Conservation (phyloP, 2,888 invertebrate species). For the Leptura quadrifasciata region DNA sequence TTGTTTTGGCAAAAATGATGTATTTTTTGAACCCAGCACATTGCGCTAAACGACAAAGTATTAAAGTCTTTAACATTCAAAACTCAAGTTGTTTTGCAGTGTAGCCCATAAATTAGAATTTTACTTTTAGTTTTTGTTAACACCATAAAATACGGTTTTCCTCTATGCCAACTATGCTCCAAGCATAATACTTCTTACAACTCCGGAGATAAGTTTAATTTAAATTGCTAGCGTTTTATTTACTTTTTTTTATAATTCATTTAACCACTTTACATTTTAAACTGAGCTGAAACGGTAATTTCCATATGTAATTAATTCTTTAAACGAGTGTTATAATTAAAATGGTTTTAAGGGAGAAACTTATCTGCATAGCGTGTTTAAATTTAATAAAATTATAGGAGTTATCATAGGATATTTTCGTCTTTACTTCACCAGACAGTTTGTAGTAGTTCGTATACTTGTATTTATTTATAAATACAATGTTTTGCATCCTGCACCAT, state of each 20-base stretch:
- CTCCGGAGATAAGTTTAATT: slow-evolving; percentile 29
- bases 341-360: slow-evolving; percentile 28
- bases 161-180: neutral
- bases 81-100: neutral
- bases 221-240: slow-evolving; percentile 21
- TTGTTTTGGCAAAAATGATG: too few relatives aligned
- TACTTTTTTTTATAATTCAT: slow-evolving; percentile 17
- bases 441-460: too few relatives aligned
- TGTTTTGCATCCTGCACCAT: too few relatives aligned
- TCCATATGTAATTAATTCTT: slow-evolving; percentile 48
- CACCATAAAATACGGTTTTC: slow-evolving; percentile 7
- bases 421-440: neutral
- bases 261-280: slow-evolving; percentile 28
- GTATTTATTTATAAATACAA: too few relatives aligned
- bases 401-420: neutral
- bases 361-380: neutral
- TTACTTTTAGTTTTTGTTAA: slow-evolving; percentile 16
- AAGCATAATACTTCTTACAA: slow-evolving; percentile 7
- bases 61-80: neutral
- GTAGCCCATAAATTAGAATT: neutral
- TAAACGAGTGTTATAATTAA: slow-evolving; percentile 43
- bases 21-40: too few relatives aligned
- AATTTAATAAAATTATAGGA: too few relatives aligned
- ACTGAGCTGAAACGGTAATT: slow-evolving; percentile 26
- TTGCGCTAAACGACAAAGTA: too few relatives aligned